Base-by-base conservation (phyloP, 2,888 invertebrate genomes). In the Leucophora obtusa region DNA sequence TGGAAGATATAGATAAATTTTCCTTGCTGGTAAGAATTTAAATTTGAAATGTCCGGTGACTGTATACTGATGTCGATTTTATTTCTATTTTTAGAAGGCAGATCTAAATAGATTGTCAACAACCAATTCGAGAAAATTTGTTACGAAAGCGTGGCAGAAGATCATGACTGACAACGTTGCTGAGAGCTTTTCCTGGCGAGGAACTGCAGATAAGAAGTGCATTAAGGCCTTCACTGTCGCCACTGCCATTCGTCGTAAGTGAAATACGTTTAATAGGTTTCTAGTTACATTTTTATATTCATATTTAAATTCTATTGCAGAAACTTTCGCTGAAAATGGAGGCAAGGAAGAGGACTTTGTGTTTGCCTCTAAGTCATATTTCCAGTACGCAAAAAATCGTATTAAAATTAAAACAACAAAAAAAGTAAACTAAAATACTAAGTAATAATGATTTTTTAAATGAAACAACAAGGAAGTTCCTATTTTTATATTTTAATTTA, bases 121-220 rank as follows among this genome's bases (percentile, higher is more conserved):
- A n/a, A n/a, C n/a, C n/a, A n/a, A n/a, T n/a, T n/a, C n/a, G n/a
- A n/a, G n/a, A n/a, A n/a, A n/a, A n/a, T 72, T 72, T 73, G 78
- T 73, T 62, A 79, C 73, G 60, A 72, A 71, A 66, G 59, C 78
- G 54, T 72, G 68, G 62, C 78, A 78, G 47, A 78, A 65, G 59
- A 51, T 72, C 35, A 78, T 77, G 65, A 51, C 47, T 65, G 66
- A 77, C 66, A 79, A 73, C 47, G 65, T 59, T 68, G 69, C 79
- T 69, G 53, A 79, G 60, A 65, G 54, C 69, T 58, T 72, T 78
- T 71, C 53, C 24, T 60, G 68, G 71, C 59, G 71, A 71, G 59
- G 66, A 54, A 78, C 68, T 66, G 66, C 68, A 62, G 78, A 78
- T 54, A 72, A 78, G 62, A 78, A 72, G 76, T 76, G 69, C 56